Percentiles rank a stretch among this genome's conserved stretches.
Conservation (phyloP, 64 coral and sea anemone genomes). For the Stichodactyla mertensii region DNA sequence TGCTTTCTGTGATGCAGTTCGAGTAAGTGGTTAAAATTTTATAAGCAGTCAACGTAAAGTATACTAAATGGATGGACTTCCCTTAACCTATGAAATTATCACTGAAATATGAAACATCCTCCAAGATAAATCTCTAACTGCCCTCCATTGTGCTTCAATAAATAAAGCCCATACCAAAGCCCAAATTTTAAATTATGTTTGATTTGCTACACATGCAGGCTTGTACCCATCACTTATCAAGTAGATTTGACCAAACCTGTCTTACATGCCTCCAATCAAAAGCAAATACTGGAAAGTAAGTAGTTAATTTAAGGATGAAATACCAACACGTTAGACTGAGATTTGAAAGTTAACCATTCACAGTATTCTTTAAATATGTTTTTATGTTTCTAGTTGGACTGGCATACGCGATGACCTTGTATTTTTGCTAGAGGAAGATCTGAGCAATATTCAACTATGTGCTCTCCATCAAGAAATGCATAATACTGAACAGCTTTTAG, state of each 20-base stretch:
- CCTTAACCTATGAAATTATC: too few relatives aligned
- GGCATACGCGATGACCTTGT: not conserved
- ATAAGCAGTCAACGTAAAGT: too few relatives aligned
- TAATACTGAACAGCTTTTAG: slow-evolving; percentile 31
- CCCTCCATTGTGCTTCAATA: too few relatives aligned
- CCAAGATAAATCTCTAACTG: too few relatives aligned
- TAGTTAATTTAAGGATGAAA: too few relatives aligned
- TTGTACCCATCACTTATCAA: not conserved
- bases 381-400: not conserved
- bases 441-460: not conserved
- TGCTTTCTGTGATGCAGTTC: not conserved
- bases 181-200: too few relatives aligned
- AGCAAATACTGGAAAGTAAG: not conserved
- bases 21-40: not conserved
- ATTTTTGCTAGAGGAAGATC: not conserved
- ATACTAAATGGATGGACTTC: too few relatives aligned
- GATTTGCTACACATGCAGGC: not conserved
- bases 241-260: not conserved
- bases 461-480: not conserved
- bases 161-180: too few relatives aligned
- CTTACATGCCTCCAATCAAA: not conserved
- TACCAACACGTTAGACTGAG: too few relatives aligned
- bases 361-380: too few relatives aligned
- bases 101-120: too few relatives aligned
- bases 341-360: too few relatives aligned